Percentiles rank a stretch among this genome's conserved stretches.
Evolutionary conservation across 2,888 invertebrate species (phyloP).

Genomic region (Bombylius major): DNA sequence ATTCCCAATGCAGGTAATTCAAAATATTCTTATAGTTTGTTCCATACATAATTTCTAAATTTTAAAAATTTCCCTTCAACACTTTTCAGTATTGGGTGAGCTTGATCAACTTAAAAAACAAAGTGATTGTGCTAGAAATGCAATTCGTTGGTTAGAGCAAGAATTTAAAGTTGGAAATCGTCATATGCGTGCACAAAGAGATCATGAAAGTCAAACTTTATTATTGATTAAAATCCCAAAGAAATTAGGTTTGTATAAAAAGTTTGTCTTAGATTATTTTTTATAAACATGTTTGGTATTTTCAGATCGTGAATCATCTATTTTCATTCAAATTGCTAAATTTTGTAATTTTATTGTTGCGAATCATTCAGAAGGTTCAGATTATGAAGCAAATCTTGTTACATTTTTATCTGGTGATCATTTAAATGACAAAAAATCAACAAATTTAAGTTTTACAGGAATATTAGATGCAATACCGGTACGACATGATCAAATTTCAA

Average conservation of each 20-base stretch:
- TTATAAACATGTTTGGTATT: neutral
- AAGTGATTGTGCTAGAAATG: constrained; percentile 72
- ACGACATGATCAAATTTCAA: constrained; percentile 65
- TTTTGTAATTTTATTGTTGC: constrained; percentile 36
- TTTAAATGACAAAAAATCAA: constrained; percentile 29
- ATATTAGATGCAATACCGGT: constrained; percentile 71
- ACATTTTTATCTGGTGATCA: constrained; percentile 61
- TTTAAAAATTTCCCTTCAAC: neutral
- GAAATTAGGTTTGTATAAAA: constrained; percentile 49
- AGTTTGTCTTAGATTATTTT: neutral
- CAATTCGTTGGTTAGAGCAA: constrained; percentile 84
- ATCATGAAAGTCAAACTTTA: constrained; percentile 63
- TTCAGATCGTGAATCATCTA: constrained; percentile 34
- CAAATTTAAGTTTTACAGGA: constrained; percentile 59
- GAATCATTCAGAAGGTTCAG: constrained; percentile 40
- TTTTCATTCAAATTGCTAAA: constrained; percentile 34
- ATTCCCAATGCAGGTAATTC: constrained; percentile 74
- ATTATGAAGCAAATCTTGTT: constrained; percentile 44
- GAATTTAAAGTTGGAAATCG: constrained; percentile 79
- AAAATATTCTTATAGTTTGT: neutral
- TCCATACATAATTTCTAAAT: neutral
- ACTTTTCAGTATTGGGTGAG: constrained; percentile 62
- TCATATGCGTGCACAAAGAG: constrained; percentile 74
- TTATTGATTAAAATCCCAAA: constrained; percentile 63
- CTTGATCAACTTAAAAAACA: constrained; percentile 80